A percentile compares a stretch with the other conserved stretches of the same genome.
These are phyloP conservation scores for Setipinna tenuifilis DNA, from an alignment of 2,797 vertebrate species.

Conservation along the genomic window DNA sequence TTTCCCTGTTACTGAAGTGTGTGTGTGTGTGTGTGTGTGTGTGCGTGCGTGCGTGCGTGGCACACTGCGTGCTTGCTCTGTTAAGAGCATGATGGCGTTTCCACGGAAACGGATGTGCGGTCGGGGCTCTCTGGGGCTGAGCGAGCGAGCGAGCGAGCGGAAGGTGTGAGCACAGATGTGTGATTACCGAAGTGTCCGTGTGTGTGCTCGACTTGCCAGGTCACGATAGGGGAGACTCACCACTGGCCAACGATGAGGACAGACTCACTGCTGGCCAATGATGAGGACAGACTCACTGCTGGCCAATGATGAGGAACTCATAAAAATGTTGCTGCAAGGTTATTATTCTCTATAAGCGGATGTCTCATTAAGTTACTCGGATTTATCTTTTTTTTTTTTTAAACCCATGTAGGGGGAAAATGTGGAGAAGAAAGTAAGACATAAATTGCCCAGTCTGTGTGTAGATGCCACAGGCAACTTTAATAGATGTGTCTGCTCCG, in stretches of 20 bases:
- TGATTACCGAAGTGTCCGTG: neutral
- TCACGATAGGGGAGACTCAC: neutral
- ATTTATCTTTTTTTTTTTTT: neutral
- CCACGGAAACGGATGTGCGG: neutral
- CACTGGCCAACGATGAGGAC: no score
- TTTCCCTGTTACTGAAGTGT: conserved; percentile 39
- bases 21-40: neutral
- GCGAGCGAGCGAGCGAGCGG: no score
- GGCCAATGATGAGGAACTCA: no score
- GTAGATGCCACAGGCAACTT: no score
- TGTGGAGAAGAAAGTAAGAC: no score
- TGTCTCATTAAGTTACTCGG: neutral
- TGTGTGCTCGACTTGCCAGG: neutral
- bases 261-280: no score
- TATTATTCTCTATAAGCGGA: neutral
- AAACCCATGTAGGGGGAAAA: no score
- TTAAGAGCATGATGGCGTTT: conserved; percentile 1
- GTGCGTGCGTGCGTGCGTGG: no score
- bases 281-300: no score
- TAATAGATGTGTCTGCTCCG: no score
- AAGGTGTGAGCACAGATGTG: neutral
- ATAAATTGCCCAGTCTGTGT: no score
- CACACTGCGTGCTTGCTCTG: neutral
- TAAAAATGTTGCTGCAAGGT: neutral
- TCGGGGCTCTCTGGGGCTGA: neutral